phyloP scores from a whole-genome alignment of 2,113 vertebrate genomes.

The Ictalurus punctatus region DNA sequence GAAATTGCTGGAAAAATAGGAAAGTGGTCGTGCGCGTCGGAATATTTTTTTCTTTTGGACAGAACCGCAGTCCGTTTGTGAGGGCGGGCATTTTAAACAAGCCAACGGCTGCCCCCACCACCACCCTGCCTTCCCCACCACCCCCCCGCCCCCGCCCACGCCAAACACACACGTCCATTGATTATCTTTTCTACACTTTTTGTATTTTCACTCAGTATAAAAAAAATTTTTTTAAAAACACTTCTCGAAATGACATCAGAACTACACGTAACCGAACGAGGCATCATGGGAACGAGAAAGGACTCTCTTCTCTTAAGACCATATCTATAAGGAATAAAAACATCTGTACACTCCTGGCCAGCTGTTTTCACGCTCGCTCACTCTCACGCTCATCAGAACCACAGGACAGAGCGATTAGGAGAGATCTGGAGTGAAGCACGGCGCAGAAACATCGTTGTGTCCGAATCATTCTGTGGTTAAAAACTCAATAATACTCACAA shows the following conservation, averaged over 20 bases:
- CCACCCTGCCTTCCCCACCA: no score
- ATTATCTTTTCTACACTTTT: background rate
- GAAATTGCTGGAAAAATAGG: background rate
- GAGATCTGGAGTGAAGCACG: background rate
- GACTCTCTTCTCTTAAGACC: no score
- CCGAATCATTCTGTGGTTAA: background rate
- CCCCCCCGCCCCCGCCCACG: background rate
- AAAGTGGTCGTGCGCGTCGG: background rate
- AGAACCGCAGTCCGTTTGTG: conserved; percentile 44
- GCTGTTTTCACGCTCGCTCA: background rate
- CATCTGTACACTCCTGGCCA: conserved; percentile 25
- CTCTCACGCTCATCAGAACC: background rate
- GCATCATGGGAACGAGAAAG: background rate
- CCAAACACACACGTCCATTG: background rate
- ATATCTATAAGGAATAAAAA: background rate
- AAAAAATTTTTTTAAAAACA: background rate
- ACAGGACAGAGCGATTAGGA: background rate
- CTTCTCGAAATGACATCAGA: background rate
- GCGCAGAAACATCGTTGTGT: background rate
- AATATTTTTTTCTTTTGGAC: background rate
- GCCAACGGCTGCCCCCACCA: background rate
- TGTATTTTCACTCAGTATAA: background rate
- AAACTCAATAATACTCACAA: background rate
- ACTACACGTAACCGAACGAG: no score
- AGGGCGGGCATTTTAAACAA: conserved; percentile 23